phyloP scores from a whole-genome alignment of 2,888 invertebrate genomes.

The Fragum sueziense region DNA sequence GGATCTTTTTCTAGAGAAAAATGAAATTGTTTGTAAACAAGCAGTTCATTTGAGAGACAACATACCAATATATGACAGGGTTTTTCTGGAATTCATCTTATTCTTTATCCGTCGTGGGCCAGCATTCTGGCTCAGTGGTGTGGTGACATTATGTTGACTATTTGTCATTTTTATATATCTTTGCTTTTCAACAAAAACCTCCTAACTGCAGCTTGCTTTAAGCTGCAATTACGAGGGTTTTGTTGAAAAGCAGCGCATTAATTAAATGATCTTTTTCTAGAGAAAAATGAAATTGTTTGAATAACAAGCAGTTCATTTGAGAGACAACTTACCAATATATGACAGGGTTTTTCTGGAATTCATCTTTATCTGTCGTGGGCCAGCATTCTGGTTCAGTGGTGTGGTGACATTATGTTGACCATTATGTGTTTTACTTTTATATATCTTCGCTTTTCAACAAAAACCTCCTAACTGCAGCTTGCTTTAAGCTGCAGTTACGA shows the following conservation, averaged over 20 bases:
- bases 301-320: not conserved
- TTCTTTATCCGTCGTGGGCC: conserved; percentile 59
- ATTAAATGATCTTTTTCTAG: too few species aligned
- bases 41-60: too few species aligned
- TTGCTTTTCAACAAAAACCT: too few species aligned
- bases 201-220: too few species aligned
- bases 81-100: conserved; percentile 94
- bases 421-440: not conserved
- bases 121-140: conserved; percentile 31
- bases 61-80: conserved; percentile 94
- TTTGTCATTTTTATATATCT: too few species aligned
- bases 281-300: too few species aligned
- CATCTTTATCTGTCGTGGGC: conserved; percentile 84
- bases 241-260: too few species aligned
- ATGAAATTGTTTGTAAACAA: not conserved
- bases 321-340: conserved; percentile 89
- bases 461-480: too few species aligned
- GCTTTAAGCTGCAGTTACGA: too few species aligned
- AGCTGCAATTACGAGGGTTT: too few species aligned
- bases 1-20: too few species aligned
- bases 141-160: conserved; percentile 21
- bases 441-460: too few species aligned
- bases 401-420: conserved; percentile 9
- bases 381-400: conserved; percentile 39
- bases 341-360: conserved; percentile 95